These are phyloP conservation scores for Phataginus tricuspis DNA, from an alignment of 2,797 vertebrate genomes.

Conservation along the genomic window DNA sequence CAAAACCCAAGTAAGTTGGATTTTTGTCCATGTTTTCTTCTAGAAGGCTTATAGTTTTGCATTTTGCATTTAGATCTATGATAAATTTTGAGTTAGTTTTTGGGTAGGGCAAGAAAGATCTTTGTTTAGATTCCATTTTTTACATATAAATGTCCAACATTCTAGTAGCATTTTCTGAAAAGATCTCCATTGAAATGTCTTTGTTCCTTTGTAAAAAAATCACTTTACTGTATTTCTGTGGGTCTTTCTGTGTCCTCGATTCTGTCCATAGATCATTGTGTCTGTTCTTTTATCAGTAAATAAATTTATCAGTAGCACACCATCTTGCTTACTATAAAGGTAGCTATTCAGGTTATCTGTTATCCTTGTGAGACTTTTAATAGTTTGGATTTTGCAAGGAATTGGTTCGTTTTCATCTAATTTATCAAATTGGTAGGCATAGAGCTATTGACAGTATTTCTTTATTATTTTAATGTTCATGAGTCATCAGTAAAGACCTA, in stretches of 20 bases:
- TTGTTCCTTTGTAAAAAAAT: not conserved
- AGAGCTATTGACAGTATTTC: not conserved
- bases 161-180: not conserved
- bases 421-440: not conserved
- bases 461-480: not conserved
- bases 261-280: not conserved
- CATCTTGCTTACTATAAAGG: not conserved
- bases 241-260: not conserved
- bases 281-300: not conserved
- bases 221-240: not conserved
- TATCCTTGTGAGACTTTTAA: not conserved
- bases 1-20: not conserved
- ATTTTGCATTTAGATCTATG: not conserved
- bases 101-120: not conserved
- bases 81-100: not conserved
- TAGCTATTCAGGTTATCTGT: not conserved
- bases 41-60: not conserved
- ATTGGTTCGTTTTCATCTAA: not conserved
- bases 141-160: not conserved
- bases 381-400: not conserved
- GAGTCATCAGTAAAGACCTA: not conserved
- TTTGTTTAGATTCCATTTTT: not conserved
- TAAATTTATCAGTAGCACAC: not conserved
- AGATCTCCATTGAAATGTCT: not conserved
- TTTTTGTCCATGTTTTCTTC: not conserved